Evolutionary conservation across 2,888 invertebrate species (phyloP), one percentile per base, ranked within the genome.

Genomic region (Pogonocherus hispidulus): DNA sequence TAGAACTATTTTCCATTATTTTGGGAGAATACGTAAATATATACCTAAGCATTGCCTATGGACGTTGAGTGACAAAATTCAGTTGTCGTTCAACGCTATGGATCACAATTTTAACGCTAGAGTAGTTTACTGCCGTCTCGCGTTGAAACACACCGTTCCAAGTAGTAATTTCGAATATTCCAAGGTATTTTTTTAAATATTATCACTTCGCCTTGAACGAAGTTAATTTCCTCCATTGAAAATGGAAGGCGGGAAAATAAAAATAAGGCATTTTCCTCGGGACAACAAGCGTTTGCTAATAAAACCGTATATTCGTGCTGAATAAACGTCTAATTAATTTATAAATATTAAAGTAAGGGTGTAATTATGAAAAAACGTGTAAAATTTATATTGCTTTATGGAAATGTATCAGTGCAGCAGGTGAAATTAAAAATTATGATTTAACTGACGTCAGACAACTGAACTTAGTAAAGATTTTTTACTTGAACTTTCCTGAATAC

Each of bases 211-310:
- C 19, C 16, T 22, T 14, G 27, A 51, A 16, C 8, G 27, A 27
- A 51, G 23, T 23, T 51, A 51, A 51, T 51, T 73, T 71, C 67
- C 69, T 67, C 69, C 73, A 69, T 73, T 71, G 67, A 71, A 73
- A 71, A 73, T 69, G 71, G 69, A 73, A 71, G 71, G 66, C 67
- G 66, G 69, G 41, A 70, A 73, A 73, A 73, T 52, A 63, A 37
- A 54, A 63, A 41, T 19, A 32, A 32, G 32, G 16, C 22, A 52
- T 52, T 52, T 52, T 32, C 1, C 52, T 52, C 52, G 2, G 32
- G 51, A 27, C 16, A 52, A 52, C 52, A 52, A 52, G 19, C 52
- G 52, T 32, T 32, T 32, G 18, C 52, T 52, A 52, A 52, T 52
- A 52, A 32, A 52, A 52, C 18, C 32, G 16, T 52, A 41, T 41